Evolutionary conservation across 2,888 invertebrate species (phyloP), one percentile per base, ranked within the genome.

Genomic region (Diaprepes abbreviatus): DNA sequence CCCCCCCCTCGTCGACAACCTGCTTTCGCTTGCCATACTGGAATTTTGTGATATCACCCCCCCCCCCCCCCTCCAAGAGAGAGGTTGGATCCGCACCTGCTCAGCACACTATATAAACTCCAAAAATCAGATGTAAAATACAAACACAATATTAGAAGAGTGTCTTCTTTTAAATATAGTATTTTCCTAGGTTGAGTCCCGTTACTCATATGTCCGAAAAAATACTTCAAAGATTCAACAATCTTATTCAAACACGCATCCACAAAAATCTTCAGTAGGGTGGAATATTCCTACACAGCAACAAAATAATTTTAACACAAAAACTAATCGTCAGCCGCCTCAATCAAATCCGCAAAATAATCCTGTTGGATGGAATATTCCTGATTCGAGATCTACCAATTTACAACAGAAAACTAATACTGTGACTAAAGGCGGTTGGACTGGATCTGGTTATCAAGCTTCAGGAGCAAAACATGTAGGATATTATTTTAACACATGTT

Each of bases 231-330:
- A 60, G 9, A 33, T 28, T 31, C 45, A 64, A 12, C 64, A 64
- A 7, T 14, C 17, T 2, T 14, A 24, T 24, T 17, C 58, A 24
- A 66, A 36, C n/a, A n/a, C n/a, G n/a, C n/a, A n/a, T 21, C 58
- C 36, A 36, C 58, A 58, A 50, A 58, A 31, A 12, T 7, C 64
- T 10, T 55, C 59, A 16, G 14, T 12, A 33, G 66, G 66, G 7
- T 67, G 67, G 67, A 67, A 62, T 17, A 35, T 60, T 21, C 66
- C 66, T 10, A 54, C 35, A 7, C 67, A 67, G 19, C 24, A 28
- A 48, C 33, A 54, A 17, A 33, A 40, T n/a, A 65, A 45, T 24
- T 28, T 28, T 31, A 17, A 28, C 7, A 33, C 14, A 16, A 54
- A 52, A 31, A 12, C 4, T 2, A 17, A 6, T 45, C 21, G 10